phyloP scores from a whole-genome alignment of 2,113 vertebrate species.

The Cyphomyrus plagiostoma region DNA sequence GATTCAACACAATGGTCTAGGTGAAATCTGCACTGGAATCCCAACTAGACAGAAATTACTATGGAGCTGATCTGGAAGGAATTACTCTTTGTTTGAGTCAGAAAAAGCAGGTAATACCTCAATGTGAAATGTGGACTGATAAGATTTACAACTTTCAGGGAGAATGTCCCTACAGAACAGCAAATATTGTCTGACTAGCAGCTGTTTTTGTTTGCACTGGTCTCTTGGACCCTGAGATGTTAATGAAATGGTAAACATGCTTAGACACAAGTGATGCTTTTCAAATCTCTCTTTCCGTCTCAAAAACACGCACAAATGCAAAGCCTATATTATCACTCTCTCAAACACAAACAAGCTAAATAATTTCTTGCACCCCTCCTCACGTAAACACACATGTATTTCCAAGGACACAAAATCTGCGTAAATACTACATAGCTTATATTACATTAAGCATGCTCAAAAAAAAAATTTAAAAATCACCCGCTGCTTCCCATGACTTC shows the following conservation, averaged over 20 bases:
- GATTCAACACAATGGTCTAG: background rate
- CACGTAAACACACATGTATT: background rate
- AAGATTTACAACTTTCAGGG: background rate
- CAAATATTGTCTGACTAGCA: background rate
- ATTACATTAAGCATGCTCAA: background rate
- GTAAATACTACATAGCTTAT: background rate
- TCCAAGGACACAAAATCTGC: background rate
- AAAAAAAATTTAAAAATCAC: background rate
- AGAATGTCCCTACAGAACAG: background rate
- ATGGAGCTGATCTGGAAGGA: background rate
- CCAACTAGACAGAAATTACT: background rate
- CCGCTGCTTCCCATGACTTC: background rate
- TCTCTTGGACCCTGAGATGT: background rate
- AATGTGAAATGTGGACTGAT: background rate
- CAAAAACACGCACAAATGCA: background rate
- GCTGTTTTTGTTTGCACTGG: background rate
- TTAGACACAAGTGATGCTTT: background rate
- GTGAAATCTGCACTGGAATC: background rate
- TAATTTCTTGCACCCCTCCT: background rate
- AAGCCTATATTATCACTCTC: background rate
- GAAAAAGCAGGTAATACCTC: background rate
- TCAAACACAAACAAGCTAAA: background rate
- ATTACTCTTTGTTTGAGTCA: background rate
- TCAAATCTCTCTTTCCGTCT: background rate
- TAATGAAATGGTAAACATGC: background rate